A percentile compares a stretch with the other conserved stretches of the same genome.
These are phyloP conservation scores for Calliphora vomitoria DNA, from an alignment of 2,888 invertebrate genomes.

Conservation along the genomic window DNA sequence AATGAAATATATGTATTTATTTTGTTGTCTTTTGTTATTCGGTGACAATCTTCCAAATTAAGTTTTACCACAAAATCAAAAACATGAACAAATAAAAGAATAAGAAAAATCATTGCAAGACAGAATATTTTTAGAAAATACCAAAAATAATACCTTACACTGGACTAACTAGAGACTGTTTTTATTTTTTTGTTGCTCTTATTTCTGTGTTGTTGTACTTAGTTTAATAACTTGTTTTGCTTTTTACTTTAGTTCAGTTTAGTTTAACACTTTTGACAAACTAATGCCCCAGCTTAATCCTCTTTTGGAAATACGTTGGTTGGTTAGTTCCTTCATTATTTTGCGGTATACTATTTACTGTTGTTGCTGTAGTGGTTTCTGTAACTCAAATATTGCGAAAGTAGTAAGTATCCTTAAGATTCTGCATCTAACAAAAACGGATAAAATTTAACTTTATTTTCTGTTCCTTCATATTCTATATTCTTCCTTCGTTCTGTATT, in stretches of 20 bases:
- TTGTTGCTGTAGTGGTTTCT: not conserved
- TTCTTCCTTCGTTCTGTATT: not conserved
- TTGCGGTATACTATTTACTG: not conserved
- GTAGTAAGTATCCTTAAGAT: constrained; percentile 14
- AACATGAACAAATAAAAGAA: not conserved
- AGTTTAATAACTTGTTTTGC: constrained; percentile 28
- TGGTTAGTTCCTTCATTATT: constrained; percentile 12
- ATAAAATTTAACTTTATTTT: constrained; percentile 27
- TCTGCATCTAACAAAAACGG: constrained; percentile 12
- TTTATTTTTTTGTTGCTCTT: not conserved
- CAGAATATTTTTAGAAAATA: not conserved
- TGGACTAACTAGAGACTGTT: not conserved
- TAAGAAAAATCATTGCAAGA: not conserved
- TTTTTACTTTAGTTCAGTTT: constrained; percentile 19
- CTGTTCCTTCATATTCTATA: not conserved
- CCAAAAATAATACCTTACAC: constrained; percentile 1
- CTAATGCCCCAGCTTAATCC: constrained; percentile 52
- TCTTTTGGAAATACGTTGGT: constrained; percentile 30
- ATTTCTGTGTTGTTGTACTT: not conserved
- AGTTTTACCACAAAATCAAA: constrained; percentile 13
- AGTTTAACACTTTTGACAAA: constrained; percentile 57
- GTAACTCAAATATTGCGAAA: not conserved
- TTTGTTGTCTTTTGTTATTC: not conserved
- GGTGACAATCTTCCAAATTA: constrained; percentile 30
- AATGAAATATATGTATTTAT: not conserved